These are phyloP conservation scores for Ascidia mentula DNA, from an alignment of 23 tunicate genomes.

Conservation along the genomic window DNA sequence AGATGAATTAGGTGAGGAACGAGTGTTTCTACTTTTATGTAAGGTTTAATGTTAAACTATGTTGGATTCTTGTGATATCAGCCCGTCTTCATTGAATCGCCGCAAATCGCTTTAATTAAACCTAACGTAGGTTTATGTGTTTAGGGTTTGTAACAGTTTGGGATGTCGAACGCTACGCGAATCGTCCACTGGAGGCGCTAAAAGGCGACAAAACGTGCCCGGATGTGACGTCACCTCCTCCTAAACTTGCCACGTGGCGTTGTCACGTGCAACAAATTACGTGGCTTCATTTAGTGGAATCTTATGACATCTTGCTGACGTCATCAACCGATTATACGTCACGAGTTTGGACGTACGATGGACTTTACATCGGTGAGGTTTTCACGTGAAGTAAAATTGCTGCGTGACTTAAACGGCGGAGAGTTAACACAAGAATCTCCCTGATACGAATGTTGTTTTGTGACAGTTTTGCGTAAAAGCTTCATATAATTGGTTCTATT, in stretches of 20 bases:
- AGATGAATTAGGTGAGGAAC: conserved; percentile 51
- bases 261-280: conserved; percentile 82
- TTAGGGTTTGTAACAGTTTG: conserved; percentile 61
- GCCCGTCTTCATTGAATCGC: too few relatives aligned
- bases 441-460: not conserved
- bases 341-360: conserved; percentile 72
- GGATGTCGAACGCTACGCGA: conserved; percentile 56
- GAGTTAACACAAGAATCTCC: too few relatives aligned
- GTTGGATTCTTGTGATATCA: too few relatives aligned
- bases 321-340: conserved; percentile 73
- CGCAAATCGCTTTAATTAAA: too few relatives aligned
- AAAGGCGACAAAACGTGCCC: conserved; percentile 21
- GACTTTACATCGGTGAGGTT: conserved; percentile 61
- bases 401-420: not conserved
- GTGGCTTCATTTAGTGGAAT: conserved; percentile 47
- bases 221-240: conserved; percentile 30
- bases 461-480: not conserved
- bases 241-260: conserved; percentile 55
- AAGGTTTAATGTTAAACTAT: too few relatives aligned
- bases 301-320: conserved; percentile 57
- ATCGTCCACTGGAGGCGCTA: conserved; percentile 21
- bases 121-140: too few relatives aligned
- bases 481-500: not conserved
- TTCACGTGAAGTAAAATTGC: not conserved
- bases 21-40: not conserved